Evolutionary conservation across 2,113 vertebrate genomes (phyloP).

Genomic region (Butastur rufipennis): DNA sequence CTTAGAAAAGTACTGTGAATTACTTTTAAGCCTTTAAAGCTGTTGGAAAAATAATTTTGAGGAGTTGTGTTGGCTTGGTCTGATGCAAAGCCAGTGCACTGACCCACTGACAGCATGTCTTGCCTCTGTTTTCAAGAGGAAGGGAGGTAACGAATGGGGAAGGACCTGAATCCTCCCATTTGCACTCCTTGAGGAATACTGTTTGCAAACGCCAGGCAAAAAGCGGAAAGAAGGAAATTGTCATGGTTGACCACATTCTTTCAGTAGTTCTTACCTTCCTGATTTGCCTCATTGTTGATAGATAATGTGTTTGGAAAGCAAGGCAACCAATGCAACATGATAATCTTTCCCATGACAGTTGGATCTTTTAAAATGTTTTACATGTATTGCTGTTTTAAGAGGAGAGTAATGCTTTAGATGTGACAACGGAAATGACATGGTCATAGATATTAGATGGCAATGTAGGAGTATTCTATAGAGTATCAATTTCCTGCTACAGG

Average conservation of each 20-base stretch:
- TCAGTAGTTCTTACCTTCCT: neutral
- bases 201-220: neutral
- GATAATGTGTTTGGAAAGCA: neutral
- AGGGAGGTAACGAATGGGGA: neutral
- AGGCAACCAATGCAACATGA: neutral
- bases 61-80: neutral
- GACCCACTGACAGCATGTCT: neutral
- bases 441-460: neutral
- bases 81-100: neutral
- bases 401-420: neutral
- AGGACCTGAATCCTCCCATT: neutral
- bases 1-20: neutral
- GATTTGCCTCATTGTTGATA: neutral
- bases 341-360: neutral
- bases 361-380: neutral
- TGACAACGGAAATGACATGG: neutral
- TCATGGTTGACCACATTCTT: neutral
- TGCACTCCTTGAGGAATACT: neutral
- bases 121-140: neutral
- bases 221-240: neutral
- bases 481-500: neutral
- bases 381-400: neutral
- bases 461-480: neutral
- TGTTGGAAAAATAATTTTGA: neutral
- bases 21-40: neutral